Percentiles rank a stretch among this genome's conserved stretches.
These are phyloP conservation scores for Argentina silus DNA, from an alignment of 2,797 vertebrate genomes.

Conservation along the genomic window DNA sequence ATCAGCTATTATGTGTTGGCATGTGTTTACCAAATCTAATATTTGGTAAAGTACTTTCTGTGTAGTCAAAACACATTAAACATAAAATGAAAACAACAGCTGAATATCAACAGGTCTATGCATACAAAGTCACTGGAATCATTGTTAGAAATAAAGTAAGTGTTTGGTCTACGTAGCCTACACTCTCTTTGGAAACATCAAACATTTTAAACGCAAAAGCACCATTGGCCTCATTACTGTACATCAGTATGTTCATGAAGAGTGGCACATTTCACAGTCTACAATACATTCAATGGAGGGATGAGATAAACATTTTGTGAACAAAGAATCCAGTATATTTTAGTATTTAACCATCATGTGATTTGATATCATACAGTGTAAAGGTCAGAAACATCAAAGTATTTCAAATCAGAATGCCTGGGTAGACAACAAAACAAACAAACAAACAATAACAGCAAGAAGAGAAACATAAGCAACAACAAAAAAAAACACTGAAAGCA, in stretches of 20 bases:
- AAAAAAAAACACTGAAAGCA: no score
- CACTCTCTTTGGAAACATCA: constrained; percentile 61
- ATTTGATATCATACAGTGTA: constrained; percentile 61
- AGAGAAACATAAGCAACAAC: constrained; percentile 17
- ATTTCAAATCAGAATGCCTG: constrained; percentile 16
- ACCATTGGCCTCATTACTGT: constrained; percentile 44
- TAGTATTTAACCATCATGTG: constrained; percentile 38
- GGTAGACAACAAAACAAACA: constrained; percentile 29
- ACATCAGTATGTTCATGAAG: constrained; percentile 23
- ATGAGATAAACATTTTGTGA: constrained; percentile 17
- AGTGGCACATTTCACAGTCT: constrained; percentile 39
- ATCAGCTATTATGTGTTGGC: no score
- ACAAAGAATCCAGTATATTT: constrained; percentile 39
- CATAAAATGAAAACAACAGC: no score
- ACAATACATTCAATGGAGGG: constrained; percentile 67
- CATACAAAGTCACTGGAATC: no score
- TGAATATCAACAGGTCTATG: no score
- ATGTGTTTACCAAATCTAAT: no score
- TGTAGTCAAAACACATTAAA: no score
- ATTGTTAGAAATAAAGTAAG: no score
- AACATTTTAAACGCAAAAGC: constrained; percentile 64
- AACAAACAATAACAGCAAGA: constrained; percentile 13
- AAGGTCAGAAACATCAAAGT: constrained; percentile 42
- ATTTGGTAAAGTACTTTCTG: no score
- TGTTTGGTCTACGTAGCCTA: no score